Evolutionary conservation across 2,113 vertebrate genomes (phyloP).

Genomic region (Phyllostomus hastatus): DNA sequence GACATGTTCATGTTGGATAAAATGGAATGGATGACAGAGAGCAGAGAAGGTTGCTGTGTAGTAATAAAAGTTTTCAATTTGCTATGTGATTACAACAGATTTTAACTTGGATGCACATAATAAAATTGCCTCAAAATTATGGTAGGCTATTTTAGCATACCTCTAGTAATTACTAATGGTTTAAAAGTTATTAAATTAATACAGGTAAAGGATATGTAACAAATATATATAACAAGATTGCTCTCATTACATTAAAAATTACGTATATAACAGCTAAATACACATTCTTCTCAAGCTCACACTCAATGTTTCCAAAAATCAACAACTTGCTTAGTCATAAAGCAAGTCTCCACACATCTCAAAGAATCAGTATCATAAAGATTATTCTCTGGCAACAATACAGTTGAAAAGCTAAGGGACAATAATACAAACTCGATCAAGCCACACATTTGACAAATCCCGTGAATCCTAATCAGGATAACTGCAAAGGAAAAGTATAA

Average conservation of each 20-base stretch:
- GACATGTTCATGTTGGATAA: neutral
- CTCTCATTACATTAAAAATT: neutral
- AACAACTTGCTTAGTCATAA: neutral
- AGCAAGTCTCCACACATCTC: neutral
- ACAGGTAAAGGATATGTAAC: neutral
- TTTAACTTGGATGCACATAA: neutral
- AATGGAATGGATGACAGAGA: neutral
- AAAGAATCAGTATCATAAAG: neutral
- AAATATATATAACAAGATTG: neutral
- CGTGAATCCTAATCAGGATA: neutral
- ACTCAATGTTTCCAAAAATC: neutral
- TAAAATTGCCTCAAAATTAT: slow-evolving; percentile 31
- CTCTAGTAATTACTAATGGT: neutral
- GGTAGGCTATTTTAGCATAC: neutral
- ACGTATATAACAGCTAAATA: neutral
- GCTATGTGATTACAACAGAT: neutral
- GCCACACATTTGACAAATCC: neutral
- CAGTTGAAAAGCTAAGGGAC: neutral
- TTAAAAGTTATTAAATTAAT: neutral
- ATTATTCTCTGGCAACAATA: neutral
- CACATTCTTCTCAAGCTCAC: neutral
- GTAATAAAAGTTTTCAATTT: neutral
- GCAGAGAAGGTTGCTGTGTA: neutral
- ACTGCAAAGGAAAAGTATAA: slow-evolving; percentile 15
- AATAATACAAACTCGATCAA: neutral